A percentile compares a stretch with the other conserved stretches of the same genome.
These are phyloP conservation scores for Prinia subflava DNA, from an alignment of 2,113 vertebrate species.

Conservation along the genomic window DNA sequence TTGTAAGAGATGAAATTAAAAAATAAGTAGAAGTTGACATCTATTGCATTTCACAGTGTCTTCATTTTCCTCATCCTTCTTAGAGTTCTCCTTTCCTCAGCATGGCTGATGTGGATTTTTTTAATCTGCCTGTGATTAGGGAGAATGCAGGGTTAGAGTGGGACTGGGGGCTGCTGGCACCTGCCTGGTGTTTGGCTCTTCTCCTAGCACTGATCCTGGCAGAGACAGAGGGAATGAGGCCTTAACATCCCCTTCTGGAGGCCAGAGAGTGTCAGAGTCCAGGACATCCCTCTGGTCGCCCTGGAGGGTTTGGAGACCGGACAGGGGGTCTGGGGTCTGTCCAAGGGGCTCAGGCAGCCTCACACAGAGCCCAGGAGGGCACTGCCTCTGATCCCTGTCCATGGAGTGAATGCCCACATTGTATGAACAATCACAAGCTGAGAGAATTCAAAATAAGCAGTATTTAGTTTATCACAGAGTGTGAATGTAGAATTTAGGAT, in stretches of 20 bases:
- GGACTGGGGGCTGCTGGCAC: neutral
- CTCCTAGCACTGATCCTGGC: neutral
- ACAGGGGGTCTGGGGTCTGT: too few relatives aligned
- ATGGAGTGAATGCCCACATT: too few relatives aligned
- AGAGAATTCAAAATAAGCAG: too few relatives aligned
- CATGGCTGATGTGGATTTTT: slow-evolving; percentile 9
- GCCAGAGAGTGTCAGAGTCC: neutral
- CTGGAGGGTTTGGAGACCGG: too few relatives aligned
- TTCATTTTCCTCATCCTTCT: slow-evolving; percentile 64
- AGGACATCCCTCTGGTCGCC: too few relatives aligned
- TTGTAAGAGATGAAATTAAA: slow-evolving; percentile 74
- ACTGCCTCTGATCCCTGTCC: too few relatives aligned
- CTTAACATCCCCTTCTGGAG: neutral
- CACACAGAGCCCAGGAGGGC: too few relatives aligned
- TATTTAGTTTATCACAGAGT: too few relatives aligned
- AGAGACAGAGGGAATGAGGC: neutral
- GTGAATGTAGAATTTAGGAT: too few relatives aligned
- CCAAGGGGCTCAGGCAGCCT: too few relatives aligned
- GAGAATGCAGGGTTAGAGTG: neutral
- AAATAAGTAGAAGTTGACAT: slow-evolving; percentile 68
- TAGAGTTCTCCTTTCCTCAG: slow-evolving; percentile 27
- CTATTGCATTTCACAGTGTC: slow-evolving; percentile 53
- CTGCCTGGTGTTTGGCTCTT: neutral
- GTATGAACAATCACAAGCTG: too few relatives aligned
- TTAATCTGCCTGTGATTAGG: slow-evolving; percentile 57